Base-by-base conservation (phyloP, 2,113 vertebrate species). In the Myotis brandtii region DNA sequence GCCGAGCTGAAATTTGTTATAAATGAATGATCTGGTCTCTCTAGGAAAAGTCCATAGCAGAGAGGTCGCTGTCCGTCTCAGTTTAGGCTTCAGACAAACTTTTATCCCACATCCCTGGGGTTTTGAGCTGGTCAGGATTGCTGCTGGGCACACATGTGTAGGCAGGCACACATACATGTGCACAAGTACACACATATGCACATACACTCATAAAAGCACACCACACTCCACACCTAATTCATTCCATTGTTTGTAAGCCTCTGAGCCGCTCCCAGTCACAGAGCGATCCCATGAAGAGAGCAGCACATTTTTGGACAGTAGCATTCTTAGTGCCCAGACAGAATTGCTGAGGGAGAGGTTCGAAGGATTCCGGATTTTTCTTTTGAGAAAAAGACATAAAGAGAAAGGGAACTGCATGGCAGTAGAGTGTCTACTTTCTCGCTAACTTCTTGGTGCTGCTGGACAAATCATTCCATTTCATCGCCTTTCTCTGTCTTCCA, bases 1-100 rank as follows among this genome's bases (percentile, higher is more conserved):
- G 70, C 70, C 11, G 37, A 34, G 56, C 6, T 48, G 76, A 89
- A 93, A 92, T 79, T 18, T 48, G 50, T 91, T 82, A 37, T 91
- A 97, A 94, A 95, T 30, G 90, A 90, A 25, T 2, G 30, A 83
- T 64, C 85, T 25, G 73, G 79, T 11, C 27, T 92, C 87, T 96
- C 66, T 40, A 82, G 43, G 9, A 88, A 86, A 76, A 11, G 13
- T 54, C 48, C 12, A 9, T 2, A 34, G 64, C 30, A 48, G 52
- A 86, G 46, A 23, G 34, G 20, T 46, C 16, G 34, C 43, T 23
- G 0, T 0, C 69, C 56, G 46, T 76, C 86, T 73, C 82, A 14
- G 79, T 50, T 34, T 54, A 70, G 23, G 48, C 67, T 83, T 20
- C 20, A 16, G 69, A 30, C 25, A 88, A 81, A 69, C 62, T 83